Evolutionary conservation across 2,113 vertebrate genomes (phyloP).

Genomic region (Mus pahari): DNA sequence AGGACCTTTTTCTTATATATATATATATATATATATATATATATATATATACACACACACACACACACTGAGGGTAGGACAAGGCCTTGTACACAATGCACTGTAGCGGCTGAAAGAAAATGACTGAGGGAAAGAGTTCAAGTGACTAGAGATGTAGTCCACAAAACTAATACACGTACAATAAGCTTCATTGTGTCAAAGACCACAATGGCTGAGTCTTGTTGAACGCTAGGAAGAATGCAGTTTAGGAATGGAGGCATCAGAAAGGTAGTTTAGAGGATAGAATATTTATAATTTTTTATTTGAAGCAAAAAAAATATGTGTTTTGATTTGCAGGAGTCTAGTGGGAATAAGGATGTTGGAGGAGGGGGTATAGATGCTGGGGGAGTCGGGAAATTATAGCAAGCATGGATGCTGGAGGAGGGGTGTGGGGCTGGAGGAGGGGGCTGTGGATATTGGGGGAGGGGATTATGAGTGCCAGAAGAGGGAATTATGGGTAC

Average conservation of each 20-base stretch:
- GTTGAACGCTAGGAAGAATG: accelerated
- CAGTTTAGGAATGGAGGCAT: background rate
- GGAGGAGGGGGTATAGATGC: background rate
- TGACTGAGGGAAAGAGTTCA: background rate
- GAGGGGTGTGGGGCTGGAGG: no score
- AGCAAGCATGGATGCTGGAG: no score
- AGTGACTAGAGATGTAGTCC: background rate
- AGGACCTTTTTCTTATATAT: background rate
- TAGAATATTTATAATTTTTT: conserved; percentile 22
- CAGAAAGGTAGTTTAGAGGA: background rate
- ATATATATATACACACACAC: background rate
- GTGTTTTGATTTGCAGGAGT: background rate
- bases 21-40: background rate
- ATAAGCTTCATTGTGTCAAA: background rate
- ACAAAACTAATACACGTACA: background rate
- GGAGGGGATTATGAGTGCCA: background rate
- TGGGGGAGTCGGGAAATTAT: background rate
- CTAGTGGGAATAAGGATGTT: background rate
- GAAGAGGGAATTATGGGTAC: background rate
- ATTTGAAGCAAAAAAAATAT: background rate
- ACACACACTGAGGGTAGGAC: background rate
- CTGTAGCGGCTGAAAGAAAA: background rate
- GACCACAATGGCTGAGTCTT: background rate
- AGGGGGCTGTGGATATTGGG: no score
- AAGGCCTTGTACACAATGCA: background rate